Conservation (phyloP, 30 jellyfish, hydroid and myxozoan genomes). For the Calvadosia cruxmelitensis region DNA sequence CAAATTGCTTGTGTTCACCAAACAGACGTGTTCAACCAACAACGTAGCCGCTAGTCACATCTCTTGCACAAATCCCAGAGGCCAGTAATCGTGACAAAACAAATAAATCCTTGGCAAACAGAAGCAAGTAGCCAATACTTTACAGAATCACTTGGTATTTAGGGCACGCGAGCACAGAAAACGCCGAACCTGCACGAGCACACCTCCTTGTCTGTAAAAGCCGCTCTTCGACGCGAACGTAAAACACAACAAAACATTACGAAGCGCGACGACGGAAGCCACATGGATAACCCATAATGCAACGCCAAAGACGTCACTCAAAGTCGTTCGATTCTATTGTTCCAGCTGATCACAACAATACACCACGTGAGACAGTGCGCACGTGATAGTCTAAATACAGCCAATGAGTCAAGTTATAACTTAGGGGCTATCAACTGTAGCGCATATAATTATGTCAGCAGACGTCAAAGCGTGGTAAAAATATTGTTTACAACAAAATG, state of each 20-base stretch:
- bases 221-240: background rate
- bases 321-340: no score
- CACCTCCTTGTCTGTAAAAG: background rate
- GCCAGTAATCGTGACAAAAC: background rate
- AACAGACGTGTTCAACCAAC: background rate
- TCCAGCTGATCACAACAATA: no score
- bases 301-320: background rate
- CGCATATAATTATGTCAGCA: no score
- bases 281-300: background rate
- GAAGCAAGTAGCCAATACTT: background rate
- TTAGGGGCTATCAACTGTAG: no score
- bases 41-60: no score
- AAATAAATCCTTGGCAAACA: background rate
- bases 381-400: no score
- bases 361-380: no score
- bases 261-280: background rate
- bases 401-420: no score
- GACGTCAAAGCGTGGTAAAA: no score
- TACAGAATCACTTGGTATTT: background rate
- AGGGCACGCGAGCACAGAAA: background rate
- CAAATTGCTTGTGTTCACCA: no score
- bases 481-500: no score
- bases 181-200: background rate
- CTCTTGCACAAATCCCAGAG: background rate
- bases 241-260: background rate